Base-by-base conservation (phyloP, 1,140 invertebrate genomes). In the Triops cancriformis region DNA sequence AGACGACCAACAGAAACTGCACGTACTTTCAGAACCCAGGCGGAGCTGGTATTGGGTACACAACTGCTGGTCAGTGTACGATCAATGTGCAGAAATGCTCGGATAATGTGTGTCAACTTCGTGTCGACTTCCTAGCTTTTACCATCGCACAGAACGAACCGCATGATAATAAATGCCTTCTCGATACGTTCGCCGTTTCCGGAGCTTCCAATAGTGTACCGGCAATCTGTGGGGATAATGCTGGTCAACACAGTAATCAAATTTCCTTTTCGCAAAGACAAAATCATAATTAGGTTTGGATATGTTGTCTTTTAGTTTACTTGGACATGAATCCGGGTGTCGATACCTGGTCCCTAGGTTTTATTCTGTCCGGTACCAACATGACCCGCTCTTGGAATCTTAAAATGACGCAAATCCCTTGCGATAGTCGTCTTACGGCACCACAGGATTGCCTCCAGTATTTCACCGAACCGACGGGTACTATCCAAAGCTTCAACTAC, bases 1-100 rank as follows among this genome's bases (percentile, higher is more conserved):
- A 86, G 10, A 88, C 87, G 0, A 90, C 92, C 0, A 88, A 88
- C 26, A 86, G 90, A 72, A 94, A 94, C 81, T 93, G 93, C 78
- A 94, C 93, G 0, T 94, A 94, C 82, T 95, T 94, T 83, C 88
- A 90, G 1, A 94, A 90, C 84, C 88, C 88, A 0, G 89, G 88
- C 2, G 93, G 91, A 85, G 91, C 91, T 1, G 87, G 86, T 2
- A 87, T 89, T 0, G 79, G 81, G 3, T 82, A 80, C 23, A 81
- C 79, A 14, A 43, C 77, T 0, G 75, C 83, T 2, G 80, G 81
- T 28, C 81, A 89, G 1, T 93, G 92, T 82, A 86, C 85, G 18
- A 82, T 92, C 73, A 87, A 85, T 26, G 83, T 93, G 1, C 84
- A 89, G 77, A 91, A 92, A 84, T 79, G 83, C 0, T 85, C 85